A percentile compares a stretch with the other conserved stretches of the same genome.
These are phyloP conservation scores for Linnaemya vulpina DNA, from an alignment of 2,888 invertebrate species.

Conservation along the genomic window DNA sequence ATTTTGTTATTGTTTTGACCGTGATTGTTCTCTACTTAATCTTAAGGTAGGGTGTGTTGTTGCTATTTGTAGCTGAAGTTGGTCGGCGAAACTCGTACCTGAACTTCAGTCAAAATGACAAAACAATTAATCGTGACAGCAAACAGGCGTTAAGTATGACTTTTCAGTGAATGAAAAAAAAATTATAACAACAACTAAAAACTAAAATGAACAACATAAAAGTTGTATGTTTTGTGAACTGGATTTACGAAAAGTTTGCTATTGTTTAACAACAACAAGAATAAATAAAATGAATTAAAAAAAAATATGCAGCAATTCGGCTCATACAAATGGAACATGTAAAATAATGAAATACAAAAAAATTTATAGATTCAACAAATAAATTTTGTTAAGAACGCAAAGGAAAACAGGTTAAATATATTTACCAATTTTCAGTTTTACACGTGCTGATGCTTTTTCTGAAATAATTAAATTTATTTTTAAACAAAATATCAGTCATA, in stretches of 20 bases:
- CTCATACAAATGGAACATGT: slow-evolving; percentile 41
- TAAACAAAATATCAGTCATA: no score
- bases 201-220: slow-evolving; percentile 5
- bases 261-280: slow-evolving; percentile 25
- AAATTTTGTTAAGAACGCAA: neutral
- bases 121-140: slow-evolving; percentile 72
- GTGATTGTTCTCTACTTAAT: slow-evolving; percentile 61
- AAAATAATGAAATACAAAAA: slow-evolving; percentile 48
- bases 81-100: slow-evolving; percentile 40
- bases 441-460: no score
- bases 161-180: neutral
- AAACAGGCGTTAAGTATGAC: slow-evolving; percentile 69
- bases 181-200: neutral
- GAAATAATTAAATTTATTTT: no score
- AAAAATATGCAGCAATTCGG: slow-evolving; percentile 19
- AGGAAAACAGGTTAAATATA: slow-evolving; percentile 4
- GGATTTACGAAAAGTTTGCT: slow-evolving; percentile 6
- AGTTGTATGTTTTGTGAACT: slow-evolving; percentile 52
- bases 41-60: slow-evolving; percentile 61
- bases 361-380: slow-evolving; percentile 1
- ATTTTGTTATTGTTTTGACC: slow-evolving; percentile 57
- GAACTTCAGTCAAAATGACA: slow-evolving; percentile 72
- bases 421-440: no score
- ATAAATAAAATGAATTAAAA: neutral
- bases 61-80: slow-evolving; percentile 35